Evolutionary conservation across 1,140 invertebrate species (phyloP).

Genomic region (Penaeus vannamei): DNA sequence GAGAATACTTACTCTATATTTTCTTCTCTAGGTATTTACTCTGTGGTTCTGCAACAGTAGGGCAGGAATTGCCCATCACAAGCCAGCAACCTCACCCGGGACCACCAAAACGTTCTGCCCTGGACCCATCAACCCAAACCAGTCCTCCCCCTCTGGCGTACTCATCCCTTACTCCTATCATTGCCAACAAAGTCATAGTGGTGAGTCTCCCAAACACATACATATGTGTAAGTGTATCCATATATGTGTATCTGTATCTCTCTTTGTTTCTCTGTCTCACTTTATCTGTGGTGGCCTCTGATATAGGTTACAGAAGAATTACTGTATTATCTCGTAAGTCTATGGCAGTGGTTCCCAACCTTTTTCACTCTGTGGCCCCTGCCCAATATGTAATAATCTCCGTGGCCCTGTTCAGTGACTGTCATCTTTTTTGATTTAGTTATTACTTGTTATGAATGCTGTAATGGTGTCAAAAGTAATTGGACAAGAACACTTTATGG

Average conservation of each 20-base stretch:
- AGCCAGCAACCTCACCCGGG: constrained; percentile 56
- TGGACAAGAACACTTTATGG: too few relatives aligned
- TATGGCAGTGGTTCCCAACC: too few relatives aligned
- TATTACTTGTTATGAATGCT: too few relatives aligned
- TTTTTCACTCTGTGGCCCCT: too few relatives aligned
- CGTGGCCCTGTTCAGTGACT: too few relatives aligned
- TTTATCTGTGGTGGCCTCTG: too few relatives aligned
- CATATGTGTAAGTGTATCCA: not conserved
- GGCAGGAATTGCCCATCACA: constrained; percentile 54
- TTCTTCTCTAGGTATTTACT: constrained; percentile 29
- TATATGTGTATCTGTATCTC: not conserved
- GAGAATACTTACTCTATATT: not conserved
- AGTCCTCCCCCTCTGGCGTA: constrained; percentile 23
- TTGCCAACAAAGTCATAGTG: constrained; percentile 50
- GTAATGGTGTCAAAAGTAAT: too few relatives aligned
- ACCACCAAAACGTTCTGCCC: constrained; percentile 67
- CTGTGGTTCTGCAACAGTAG: constrained; percentile 46
- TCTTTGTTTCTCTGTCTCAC: not conserved
- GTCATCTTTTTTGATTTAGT: too few relatives aligned
- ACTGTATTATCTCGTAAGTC: too few relatives aligned
- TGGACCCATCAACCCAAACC: constrained; percentile 58
- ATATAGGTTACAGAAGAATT: too few relatives aligned
- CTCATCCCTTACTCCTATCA: constrained; percentile 46
- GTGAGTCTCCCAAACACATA: constrained; percentile 12
- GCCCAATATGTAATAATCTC: too few relatives aligned